phyloP scores from a whole-genome alignment of 2,797 vertebrate species.

The Takifugu rubripes region DNA sequence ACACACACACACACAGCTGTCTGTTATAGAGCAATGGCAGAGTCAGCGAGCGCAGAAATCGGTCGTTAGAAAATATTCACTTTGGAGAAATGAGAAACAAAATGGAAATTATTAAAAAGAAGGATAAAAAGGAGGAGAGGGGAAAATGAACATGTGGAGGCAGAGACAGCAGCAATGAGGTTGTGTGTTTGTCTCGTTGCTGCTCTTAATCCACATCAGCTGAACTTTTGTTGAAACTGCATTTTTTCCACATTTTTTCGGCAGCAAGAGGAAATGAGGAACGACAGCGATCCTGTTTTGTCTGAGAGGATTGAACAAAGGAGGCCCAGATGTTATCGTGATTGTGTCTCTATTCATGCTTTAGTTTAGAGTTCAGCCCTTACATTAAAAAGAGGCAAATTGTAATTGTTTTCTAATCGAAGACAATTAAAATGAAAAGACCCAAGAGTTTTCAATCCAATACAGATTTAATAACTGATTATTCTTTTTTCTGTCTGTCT shows the following conservation, averaged over 20 bases:
- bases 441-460: too few relatives aligned
- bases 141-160: constrained; percentile 14
- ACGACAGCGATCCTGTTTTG: constrained; percentile 50
- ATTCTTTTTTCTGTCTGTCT: background rate
- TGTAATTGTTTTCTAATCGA: too few relatives aligned
- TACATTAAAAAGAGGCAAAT: too few relatives aligned
- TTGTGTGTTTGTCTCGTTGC: constrained; percentile 29
- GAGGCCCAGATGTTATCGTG: constrained; percentile 36
- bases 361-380: background rate
- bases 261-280: constrained; percentile 47
- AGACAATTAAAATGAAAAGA: too few relatives aligned
- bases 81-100: background rate
- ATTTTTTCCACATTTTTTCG: constrained; percentile 12
- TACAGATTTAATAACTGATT: too few relatives aligned
- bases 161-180: constrained; percentile 25
- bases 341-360: background rate
- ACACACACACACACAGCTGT: constrained; percentile 51
- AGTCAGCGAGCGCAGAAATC: constrained; percentile 24
- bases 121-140: constrained; percentile 5
- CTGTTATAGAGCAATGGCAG: constrained; percentile 42
- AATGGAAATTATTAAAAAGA: constrained; percentile 1
- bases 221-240: constrained; percentile 27
- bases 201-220: constrained; percentile 39
- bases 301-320: constrained; percentile 31
- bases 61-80: constrained; percentile 2